These are phyloP conservation scores for Diploscapter pachys DNA, from an alignment of 1,140 invertebrate genomes.

Conservation along the genomic window DNA sequence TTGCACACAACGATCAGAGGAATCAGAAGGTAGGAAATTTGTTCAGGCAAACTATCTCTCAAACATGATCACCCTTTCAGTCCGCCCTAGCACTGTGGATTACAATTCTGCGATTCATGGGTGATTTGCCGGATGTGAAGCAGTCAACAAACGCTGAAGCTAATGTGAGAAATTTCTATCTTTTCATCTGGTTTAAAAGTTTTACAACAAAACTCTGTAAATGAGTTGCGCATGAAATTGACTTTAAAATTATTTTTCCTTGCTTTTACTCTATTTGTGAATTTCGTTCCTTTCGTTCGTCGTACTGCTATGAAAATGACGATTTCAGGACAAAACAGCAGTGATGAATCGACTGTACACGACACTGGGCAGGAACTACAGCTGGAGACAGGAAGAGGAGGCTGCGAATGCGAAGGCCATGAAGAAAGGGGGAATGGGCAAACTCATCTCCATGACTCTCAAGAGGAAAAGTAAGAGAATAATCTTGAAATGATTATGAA, in stretches of 20 bases:
- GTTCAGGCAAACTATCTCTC: too few relatives aligned
- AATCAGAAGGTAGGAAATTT: conserved; percentile 75
- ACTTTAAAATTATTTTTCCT: too few relatives aligned
- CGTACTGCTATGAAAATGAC: too few relatives aligned
- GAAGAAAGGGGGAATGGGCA: conserved; percentile 67
- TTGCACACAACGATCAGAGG: conserved; percentile 86
- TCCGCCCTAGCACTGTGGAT: conserved; percentile 96
- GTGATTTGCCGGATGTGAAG: conserved; percentile 89
- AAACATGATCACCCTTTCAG: conserved; percentile 62
- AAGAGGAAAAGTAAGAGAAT: conserved; percentile 85
- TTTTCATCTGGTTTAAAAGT: neutral
- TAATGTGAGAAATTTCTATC: conserved; percentile 2
- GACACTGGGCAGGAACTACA: conserved; percentile 91
- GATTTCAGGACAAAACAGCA: conserved; percentile 78
- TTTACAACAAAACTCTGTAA: too few relatives aligned
- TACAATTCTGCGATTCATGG: conserved; percentile 93
- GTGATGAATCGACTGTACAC: conserved; percentile 98
- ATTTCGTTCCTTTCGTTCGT: too few relatives aligned
- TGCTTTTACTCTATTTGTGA: too few relatives aligned
- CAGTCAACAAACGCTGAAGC: conserved; percentile 4
- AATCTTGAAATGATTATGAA: too few relatives aligned
- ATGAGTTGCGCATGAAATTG: too few relatives aligned
- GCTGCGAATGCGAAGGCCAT: conserved; percentile 61
- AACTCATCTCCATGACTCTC: conserved; percentile 87
- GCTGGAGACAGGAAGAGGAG: conserved; percentile 74